phyloP scores from a whole-genome alignment of 2,888 invertebrate genomes.

The Brachylomia viminalis region DNA sequence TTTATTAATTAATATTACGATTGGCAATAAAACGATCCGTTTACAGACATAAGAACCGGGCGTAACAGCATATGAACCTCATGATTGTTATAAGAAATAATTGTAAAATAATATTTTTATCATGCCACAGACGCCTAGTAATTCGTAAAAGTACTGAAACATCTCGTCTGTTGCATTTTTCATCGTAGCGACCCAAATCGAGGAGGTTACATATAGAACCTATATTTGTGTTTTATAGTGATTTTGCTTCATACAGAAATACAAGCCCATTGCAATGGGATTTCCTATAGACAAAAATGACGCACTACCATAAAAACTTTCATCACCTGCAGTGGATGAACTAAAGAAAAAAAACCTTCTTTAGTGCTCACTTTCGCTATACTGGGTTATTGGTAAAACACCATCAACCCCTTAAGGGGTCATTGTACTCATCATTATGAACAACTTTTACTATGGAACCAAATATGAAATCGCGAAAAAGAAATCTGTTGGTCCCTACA shows the following conservation, averaged over 20 bases:
- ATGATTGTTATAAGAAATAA: constrained; percentile 6
- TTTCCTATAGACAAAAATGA: neutral
- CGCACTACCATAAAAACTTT: neutral
- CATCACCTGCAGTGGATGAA: neutral
- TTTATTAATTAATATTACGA: constrained; percentile 46
- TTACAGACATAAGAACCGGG: constrained; percentile 20
- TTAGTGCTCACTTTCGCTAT: neutral
- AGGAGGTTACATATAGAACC: neutral
- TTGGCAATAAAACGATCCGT: constrained; percentile 38
- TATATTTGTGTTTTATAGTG: neutral
- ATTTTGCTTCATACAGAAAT: neutral
- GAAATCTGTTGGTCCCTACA: too few relatives aligned
- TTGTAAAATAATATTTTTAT: neutral
- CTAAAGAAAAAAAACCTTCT: neutral
- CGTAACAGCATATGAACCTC: constrained; percentile 21
- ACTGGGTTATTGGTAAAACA: too few relatives aligned
- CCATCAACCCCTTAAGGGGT: too few relatives aligned
- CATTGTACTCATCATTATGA: too few relatives aligned
- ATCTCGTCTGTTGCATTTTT: neutral
- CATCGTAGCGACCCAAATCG: neutral
- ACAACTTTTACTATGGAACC: too few relatives aligned
- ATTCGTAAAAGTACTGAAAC: constrained; percentile 6
- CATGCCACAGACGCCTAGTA: neutral
- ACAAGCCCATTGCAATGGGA: neutral
- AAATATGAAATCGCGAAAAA: too few relatives aligned